Percentiles rank a stretch among this genome's conserved stretches.
These are phyloP conservation scores for Tupaia chinensis DNA, from an alignment of 2,113 vertebrate species.

Conservation along the genomic window DNA sequence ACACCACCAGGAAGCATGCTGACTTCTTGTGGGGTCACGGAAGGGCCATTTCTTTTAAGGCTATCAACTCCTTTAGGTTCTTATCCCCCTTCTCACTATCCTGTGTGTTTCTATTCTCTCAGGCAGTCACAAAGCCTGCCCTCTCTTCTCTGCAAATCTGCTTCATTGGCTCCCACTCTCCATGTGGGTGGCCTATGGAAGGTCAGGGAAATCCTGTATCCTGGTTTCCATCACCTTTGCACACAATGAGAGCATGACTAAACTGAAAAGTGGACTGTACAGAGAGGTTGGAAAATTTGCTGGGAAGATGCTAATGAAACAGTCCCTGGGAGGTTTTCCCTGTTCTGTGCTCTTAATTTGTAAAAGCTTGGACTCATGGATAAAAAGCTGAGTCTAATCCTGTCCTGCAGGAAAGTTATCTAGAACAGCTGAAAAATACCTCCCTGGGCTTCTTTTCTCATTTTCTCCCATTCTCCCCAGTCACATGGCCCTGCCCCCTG, in stretches of 20 bases:
- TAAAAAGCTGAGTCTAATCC: slow-evolving; percentile 78
- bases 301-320: slow-evolving; percentile 68
- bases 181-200: neutral
- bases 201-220: neutral
- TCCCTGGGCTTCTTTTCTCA: neutral
- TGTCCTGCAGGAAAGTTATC: neutral
- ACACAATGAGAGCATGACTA: neutral
- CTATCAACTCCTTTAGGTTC: neutral
- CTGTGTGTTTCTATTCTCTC: neutral
- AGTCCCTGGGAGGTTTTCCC: slow-evolving; percentile 57
- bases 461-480: neutral
- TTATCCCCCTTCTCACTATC: neutral
- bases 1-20: neutral
- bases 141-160: neutral
- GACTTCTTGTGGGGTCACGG: rapidly evolving
- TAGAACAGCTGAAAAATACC: slow-evolving; percentile 67
- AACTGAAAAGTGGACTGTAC: slow-evolving; percentile 64
- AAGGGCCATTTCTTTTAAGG: neutral
- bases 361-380: slow-evolving; percentile 76
- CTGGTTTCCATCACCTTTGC: neutral
- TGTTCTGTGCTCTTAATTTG: slow-evolving; percentile 71
- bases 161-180: neutral
- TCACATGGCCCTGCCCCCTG: neutral
- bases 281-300: slow-evolving; percentile 66
- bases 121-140: neutral